Conservation (phyloP, 2,797 vertebrate species). For the Syngnathus rostellatus region DNA sequence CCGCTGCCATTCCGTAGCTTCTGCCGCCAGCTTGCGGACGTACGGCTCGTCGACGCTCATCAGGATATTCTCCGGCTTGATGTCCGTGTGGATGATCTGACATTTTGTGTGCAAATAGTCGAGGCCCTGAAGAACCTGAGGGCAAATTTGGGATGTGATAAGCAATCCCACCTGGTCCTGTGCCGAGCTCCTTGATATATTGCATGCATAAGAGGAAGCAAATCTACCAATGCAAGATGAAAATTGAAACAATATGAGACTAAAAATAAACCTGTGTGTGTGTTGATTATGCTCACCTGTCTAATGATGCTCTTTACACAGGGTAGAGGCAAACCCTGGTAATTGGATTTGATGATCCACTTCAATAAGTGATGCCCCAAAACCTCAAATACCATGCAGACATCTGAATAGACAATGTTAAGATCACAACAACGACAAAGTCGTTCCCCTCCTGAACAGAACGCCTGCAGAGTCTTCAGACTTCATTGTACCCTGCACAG, state of each 20-base stretch:
- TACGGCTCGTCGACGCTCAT: slow-evolving; percentile 90
- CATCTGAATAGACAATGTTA: slow-evolving; percentile 65
- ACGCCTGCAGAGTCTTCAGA: not conserved
- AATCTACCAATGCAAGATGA: not conserved
- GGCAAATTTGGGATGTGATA: not conserved
- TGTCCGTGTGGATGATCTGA: slow-evolving; percentile 95
- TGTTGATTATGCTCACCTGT: slow-evolving; percentile 69
- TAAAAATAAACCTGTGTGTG: not conserved
- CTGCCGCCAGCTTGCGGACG: slow-evolving; percentile 85
- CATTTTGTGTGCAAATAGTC: slow-evolving; percentile 96
- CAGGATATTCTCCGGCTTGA: slow-evolving; percentile 95
- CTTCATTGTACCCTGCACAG: not conserved
- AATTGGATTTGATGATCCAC: slow-evolving; percentile 99
- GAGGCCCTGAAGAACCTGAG: slow-evolving; percentile 89
- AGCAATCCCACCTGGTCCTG: not conserved
- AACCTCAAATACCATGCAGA: slow-evolving; percentile 99
- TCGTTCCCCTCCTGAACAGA: not conserved
- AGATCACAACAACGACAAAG: not conserved
- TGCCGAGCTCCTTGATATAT: not conserved
- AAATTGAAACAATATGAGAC: not conserved
- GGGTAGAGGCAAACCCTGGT: slow-evolving; percentile 89
- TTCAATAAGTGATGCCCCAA: slow-evolving; percentile 96
- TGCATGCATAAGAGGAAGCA: not conserved
- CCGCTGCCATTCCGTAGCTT: slow-evolving; percentile 95
- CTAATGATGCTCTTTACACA: slow-evolving; percentile 95